Percentiles rank a stretch among this genome's conserved stretches.
Evolutionary conservation across 2,113 vertebrate genomes (phyloP).

Genomic region (Serilophus lunatus): DNA sequence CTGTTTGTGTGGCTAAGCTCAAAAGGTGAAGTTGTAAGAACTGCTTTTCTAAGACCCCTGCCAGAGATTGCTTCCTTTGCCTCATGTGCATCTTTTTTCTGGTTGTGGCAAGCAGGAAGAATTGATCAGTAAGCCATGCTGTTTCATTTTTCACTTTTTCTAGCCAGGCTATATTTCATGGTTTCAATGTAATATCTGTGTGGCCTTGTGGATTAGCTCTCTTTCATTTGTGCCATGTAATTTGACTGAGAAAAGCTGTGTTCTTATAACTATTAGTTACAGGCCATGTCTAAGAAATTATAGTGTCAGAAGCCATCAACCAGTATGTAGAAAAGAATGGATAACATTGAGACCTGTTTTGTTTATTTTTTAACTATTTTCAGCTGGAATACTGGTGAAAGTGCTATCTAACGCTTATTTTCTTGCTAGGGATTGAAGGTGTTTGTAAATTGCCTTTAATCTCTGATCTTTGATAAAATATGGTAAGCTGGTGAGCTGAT

Average conservation of each 20-base stretch:
- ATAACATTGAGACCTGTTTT: neutral
- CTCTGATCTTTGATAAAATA: neutral
- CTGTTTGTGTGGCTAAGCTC: neutral
- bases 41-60: neutral
- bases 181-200: neutral
- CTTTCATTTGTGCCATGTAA: neutral
- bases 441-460: neutral
- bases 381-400: neutral
- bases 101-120: neutral
- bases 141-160: neutral
- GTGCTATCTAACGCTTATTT: neutral
- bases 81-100: neutral
- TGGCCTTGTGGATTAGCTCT: neutral
- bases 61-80: neutral
- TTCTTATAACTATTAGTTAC: neutral
- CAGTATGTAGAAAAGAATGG: neutral
- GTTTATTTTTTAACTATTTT: neutral
- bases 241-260: constrained; percentile 4
- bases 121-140: neutral
- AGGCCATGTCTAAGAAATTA: neutral
- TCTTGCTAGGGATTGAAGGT: neutral
- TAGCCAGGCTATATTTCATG: neutral
- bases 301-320: neutral
- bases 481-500: neutral
- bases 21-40: neutral